Base-by-base conservation (phyloP, 2,113 vertebrate species). In the Cacatua alba region DNA sequence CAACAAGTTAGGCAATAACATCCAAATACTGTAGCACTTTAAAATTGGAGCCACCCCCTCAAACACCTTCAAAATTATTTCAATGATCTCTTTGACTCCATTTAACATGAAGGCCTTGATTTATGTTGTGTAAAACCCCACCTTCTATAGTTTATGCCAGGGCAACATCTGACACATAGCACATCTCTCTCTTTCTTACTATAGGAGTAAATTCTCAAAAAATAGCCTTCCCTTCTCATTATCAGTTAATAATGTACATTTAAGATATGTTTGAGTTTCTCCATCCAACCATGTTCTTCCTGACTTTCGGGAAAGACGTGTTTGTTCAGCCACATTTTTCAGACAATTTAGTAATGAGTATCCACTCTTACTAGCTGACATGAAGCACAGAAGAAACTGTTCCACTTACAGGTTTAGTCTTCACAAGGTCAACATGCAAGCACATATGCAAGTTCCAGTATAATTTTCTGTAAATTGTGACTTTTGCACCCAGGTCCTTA, bases 231-330 rank as follows among this genome's bases (percentile, higher is more conserved):
- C 48, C 52, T 86, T 88, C 69, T 83, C 19, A 15, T 79, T 89
- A 63, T 15, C 41, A 67, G 74, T 9, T 93, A 75, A 65, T 59
- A 44, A 89, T 89, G 74, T 33, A 53, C 65, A 28, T 86, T 82
- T 55, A 60, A 52, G 83, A 64, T 49, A 44, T 94, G 46, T 93
- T 91, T 94, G 65, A 84, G 26, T 84, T 92, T 95, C 60, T 91
- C 44, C 48, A 85, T 69, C 31, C 44, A 82, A 26, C 74, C 41
- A 33, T 51, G 35, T 49, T 81, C 51, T 84, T 84, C 76, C 70
- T 84, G 53, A 69, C 49, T 96, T 94, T 57, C 9, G 29, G 75
- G 91, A 92, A 92, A 70, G 59, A 82, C 33, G 8, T 92, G 35
- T 93, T 94, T 91, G 70, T 76, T 95, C 62, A 93, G 37, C 18